phyloP scores from a whole-genome alignment of 2,113 vertebrate species.

The Micronycteris hirsuta region DNA sequence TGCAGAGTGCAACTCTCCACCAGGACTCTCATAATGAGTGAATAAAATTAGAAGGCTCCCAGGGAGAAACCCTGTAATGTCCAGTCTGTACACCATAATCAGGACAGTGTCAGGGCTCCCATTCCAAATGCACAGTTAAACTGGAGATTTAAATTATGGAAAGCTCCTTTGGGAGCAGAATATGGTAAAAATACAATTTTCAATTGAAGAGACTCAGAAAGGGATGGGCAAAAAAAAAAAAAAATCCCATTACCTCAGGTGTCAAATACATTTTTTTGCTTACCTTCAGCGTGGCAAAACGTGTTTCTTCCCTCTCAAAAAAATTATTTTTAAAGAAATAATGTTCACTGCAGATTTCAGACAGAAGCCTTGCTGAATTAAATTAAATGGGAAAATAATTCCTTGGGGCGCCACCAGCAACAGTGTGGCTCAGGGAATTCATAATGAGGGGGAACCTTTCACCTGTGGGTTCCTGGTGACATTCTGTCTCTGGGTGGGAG shows the following conservation, averaged over 20 bases:
- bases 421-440: constrained; percentile 29
- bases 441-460: constrained; percentile 17
- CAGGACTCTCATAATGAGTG: neutral
- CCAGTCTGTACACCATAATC: constrained; percentile 6
- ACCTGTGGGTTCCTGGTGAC: neutral
- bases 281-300: constrained; percentile 35
- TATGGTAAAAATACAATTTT: constrained; percentile 55
- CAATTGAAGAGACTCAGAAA: constrained; percentile 39
- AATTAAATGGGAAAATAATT: constrained; percentile 61
- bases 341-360: constrained; percentile 7
- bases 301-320: constrained; percentile 47
- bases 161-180: constrained; percentile 60
- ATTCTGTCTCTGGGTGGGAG: constrained; percentile 22
- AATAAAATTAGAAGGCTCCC: constrained; percentile 45
- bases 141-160: constrained; percentile 53
- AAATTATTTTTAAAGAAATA: constrained; percentile 59
- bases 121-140: constrained; percentile 16
- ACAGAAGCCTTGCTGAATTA: constrained; percentile 46
- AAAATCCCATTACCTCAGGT: constrained; percentile 42
- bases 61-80: constrained; percentile 17
- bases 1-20: neutral
- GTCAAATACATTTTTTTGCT: constrained; percentile 68
- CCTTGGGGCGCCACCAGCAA: neutral
- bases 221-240: neutral
- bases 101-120: constrained; percentile 23